Base-by-base conservation (phyloP, 1,140 invertebrate species). In the Cylas formicarius region DNA sequence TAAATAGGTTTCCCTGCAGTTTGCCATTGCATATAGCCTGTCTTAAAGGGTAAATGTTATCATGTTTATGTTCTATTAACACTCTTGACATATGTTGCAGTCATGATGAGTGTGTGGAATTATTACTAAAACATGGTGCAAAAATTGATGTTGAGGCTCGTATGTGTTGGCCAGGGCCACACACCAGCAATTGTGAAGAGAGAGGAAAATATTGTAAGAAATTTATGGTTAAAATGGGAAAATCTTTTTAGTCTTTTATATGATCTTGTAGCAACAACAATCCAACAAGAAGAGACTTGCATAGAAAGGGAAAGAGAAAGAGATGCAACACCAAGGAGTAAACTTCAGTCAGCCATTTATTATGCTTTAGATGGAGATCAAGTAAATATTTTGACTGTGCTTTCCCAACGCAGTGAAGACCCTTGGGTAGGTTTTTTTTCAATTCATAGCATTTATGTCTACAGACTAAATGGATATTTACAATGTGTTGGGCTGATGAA, bases 301-400 rank as follows among this genome's bases (percentile, higher is more conserved):
- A 56, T 64, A 7, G 62, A 63, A 35, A 48, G 62, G 21, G 63
- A 65, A 24, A 42, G 44, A n/a, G 21, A 28, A 2, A 48, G 61
- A 14, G 64, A 65, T 42, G 50, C 62, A 60, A 33, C 35, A 23
- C 60, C 71, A 13, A 69, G 60, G 66, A 80, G 65, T 31, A 80
- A 82, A 66, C 60, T 82, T 19, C 80, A 84, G 55, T 81, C 78
- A 62, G 79, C 80, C 4, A 73, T 83, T 27, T 82, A 76, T 61
- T 84, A 83, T 66, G 80, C 81, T 17, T 77, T 84, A 24, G 80
- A 82, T 65, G 80, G 80, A 14, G 80, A 82, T 67, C 78, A 82
- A 65, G 77, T 79, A 18, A 68, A 71, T 58, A 71, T 74, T 34
- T 53, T 84, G 14, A 80, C 77, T 53, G 68, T 82, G 50, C 65